Evolutionary conservation across 1,140 invertebrate species (phyloP).

Genomic region (Ruditapes philippinarum): DNA sequence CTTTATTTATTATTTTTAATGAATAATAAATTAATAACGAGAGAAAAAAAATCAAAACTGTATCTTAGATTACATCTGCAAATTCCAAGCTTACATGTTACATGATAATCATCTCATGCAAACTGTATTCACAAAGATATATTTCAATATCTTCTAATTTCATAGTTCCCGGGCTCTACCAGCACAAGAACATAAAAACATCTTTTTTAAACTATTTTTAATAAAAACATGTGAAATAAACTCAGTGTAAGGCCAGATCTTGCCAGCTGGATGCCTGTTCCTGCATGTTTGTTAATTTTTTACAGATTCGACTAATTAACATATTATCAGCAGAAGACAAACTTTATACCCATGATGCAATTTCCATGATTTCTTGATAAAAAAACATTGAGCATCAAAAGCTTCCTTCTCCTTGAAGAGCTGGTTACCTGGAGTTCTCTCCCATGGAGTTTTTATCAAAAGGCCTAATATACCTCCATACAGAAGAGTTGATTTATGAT

Average conservation of each 20-base stretch:
- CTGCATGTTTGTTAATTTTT: not conserved
- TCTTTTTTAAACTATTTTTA: too few species aligned
- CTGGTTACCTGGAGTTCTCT: conserved; percentile 16
- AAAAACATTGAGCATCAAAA: not conserved
- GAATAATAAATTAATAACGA: not conserved
- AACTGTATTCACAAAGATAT: too few species aligned
- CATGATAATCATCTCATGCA: too few species aligned
- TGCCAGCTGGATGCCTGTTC: too few species aligned
- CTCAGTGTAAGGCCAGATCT: too few species aligned
- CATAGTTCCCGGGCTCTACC: too few species aligned
- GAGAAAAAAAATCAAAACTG: not conserved
- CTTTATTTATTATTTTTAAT: not conserved
- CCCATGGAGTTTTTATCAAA: conserved; percentile 41
- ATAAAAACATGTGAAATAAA: too few species aligned
- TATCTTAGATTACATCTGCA: conserved; percentile 7
- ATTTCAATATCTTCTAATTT: too few species aligned
- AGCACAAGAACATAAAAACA: too few species aligned
- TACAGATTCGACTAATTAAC: not conserved
- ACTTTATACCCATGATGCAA: conserved; percentile 34
- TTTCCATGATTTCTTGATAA: not conserved
- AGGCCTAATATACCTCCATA: conserved; percentile 25
- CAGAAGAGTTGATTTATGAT: conserved; percentile 19
- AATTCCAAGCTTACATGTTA: not conserved
- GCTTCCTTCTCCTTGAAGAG: not conserved
- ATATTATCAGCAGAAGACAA: not conserved